Evolutionary conservation across 2,797 vertebrate species (phyloP).

Genomic region (Linurgus olivaceus): DNA sequence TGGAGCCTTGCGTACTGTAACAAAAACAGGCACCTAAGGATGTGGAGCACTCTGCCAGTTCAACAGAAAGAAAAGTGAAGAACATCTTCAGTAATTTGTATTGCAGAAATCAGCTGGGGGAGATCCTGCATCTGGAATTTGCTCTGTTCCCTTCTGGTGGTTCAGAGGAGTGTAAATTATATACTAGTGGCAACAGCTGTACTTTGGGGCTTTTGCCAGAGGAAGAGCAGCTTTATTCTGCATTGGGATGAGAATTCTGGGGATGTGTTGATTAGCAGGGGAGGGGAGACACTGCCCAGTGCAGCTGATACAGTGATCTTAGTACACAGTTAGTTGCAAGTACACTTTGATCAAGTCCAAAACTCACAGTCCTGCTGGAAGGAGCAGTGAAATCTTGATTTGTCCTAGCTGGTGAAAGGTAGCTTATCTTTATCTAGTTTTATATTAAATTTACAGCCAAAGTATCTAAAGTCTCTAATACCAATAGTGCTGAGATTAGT

Average conservation of each 20-base stretch:
- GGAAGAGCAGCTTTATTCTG: conserved; percentile 31
- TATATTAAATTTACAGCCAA: neutral
- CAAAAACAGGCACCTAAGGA: neutral
- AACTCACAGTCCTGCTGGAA: neutral
- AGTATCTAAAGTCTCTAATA: rapidly evolving
- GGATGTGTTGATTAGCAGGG: neutral
- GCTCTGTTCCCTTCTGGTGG: neutral
- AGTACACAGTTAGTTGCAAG: neutral
- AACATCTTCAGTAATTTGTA: neutral
- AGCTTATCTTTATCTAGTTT: neutral
- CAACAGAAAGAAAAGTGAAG: neutral
- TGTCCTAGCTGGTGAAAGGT: neutral
- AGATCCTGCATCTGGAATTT: neutral
- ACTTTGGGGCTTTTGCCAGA: conserved; percentile 3
- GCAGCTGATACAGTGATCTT: neutral
- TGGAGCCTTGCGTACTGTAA: neutral
- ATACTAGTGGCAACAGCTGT: neutral
- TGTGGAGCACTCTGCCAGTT: neutral
- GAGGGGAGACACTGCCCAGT: neutral
- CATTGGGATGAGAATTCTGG: neutral
- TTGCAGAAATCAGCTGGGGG: neutral
- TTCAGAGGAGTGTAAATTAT: neutral
- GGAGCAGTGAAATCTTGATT: neutral
- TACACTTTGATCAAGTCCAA: neutral
- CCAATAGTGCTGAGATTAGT: neutral